Conservation (phyloP, 2,888 invertebrate genomes). For the Griposia aprilina region DNA sequence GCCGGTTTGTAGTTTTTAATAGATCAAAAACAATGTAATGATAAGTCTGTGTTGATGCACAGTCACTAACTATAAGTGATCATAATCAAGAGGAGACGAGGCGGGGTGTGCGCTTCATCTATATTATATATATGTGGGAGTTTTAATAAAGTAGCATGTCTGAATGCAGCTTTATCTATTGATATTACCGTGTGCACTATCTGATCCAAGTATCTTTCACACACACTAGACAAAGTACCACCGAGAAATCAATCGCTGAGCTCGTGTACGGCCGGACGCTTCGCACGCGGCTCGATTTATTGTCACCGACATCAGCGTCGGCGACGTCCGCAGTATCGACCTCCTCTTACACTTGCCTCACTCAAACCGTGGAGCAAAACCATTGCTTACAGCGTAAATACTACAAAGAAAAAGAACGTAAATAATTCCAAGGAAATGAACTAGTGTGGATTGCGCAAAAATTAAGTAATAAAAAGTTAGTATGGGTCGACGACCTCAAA, state of each 20-base stretch:
- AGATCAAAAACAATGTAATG: constrained; percentile 9
- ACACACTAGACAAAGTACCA: neutral
- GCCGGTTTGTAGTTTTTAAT: neutral
- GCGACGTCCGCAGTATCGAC: too few relatives aligned
- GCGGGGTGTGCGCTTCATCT: neutral
- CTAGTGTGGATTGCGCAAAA: neutral
- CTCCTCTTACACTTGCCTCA: neutral
- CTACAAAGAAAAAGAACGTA: neutral
- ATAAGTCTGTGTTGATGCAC: neutral
- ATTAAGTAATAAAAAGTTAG: neutral
- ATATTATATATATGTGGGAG: too few relatives aligned
- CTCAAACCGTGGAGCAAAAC: constrained; percentile 1
- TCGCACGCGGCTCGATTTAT: neutral
- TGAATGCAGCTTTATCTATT: too few relatives aligned
- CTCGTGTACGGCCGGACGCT: constrained; percentile 1
- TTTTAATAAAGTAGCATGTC: too few relatives aligned
- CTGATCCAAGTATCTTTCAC: too few relatives aligned
- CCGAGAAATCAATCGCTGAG: neutral
- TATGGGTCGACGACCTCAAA: neutral
- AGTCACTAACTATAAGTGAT: neutral
- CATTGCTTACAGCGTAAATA: neutral
- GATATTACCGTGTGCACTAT: too few relatives aligned
- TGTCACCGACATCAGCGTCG: neutral
- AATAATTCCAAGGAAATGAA: neutral
- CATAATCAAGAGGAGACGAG: neutral